Percentiles rank a stretch among this genome's conserved stretches.
Conservation (phyloP, 2,888 invertebrate genomes). For the Drosophila acutilabella region DNA sequence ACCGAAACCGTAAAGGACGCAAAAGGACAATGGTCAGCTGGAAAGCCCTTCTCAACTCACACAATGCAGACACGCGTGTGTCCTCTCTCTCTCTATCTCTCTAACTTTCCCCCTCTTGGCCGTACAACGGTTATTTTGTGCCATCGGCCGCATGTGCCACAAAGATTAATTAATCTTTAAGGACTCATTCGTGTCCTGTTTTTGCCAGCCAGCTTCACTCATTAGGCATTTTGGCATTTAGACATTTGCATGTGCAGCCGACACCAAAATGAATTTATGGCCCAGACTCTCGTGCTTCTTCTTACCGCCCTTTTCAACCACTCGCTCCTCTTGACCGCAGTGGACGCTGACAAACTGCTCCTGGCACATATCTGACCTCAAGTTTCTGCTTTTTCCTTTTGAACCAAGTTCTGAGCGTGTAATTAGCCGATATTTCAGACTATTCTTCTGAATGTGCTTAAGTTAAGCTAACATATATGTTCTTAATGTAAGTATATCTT, state of each 20-base stretch:
- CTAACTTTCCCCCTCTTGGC: not conserved
- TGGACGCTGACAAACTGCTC: conserved; percentile 14
- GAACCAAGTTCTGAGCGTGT: not conserved
- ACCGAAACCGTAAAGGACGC: conserved; percentile 57
- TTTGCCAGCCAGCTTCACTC: conserved; percentile 56
- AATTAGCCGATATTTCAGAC: not conserved
- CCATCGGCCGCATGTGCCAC: conserved; percentile 79
- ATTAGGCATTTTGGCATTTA: conserved; percentile 71
- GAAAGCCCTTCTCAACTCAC: conserved; percentile 9
- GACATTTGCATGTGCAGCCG: conserved; percentile 81
- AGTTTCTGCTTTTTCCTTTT: not conserved
- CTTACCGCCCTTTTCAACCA: conserved; percentile 1
- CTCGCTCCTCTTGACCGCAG: conserved; percentile 1
- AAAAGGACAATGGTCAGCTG: conserved; percentile 64
- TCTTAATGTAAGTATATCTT: too few species aligned
- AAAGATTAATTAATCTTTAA: conserved; percentile 85
- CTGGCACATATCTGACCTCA: conserved; percentile 7
- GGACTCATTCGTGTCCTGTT: conserved; percentile 77
- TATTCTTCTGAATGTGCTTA: not conserved
- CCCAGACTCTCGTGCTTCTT: conserved; percentile 17
- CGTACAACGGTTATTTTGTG: conserved; percentile 60
- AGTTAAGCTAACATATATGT: not conserved
- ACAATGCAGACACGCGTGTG: conserved; percentile 19
- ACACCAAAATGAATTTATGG: conserved; percentile 74
- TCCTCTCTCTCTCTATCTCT: not conserved